These are phyloP conservation scores for Merluccius polli DNA, from an alignment of 2,797 vertebrate genomes.

Conservation along the genomic window DNA sequence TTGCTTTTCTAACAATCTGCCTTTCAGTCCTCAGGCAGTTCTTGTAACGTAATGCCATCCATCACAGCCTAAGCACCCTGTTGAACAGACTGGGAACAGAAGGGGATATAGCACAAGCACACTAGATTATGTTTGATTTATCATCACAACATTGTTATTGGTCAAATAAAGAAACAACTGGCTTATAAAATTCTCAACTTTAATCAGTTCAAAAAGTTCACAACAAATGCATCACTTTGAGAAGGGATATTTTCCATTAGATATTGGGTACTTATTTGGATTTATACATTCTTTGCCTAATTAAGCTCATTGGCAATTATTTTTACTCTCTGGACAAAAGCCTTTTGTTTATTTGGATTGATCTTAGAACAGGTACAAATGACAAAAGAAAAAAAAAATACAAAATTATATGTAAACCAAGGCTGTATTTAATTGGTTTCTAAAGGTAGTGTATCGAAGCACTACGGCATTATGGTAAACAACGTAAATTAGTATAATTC, in stretches of 20 bases:
- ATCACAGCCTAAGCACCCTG: no score
- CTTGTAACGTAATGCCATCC: no score
- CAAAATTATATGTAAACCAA: constrained; percentile 96
- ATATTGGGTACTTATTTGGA: constrained; percentile 65
- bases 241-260: constrained; percentile 66
- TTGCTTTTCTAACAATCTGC: no score
- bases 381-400: constrained; percentile 65
- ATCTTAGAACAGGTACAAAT: constrained; percentile 66
- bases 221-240: constrained; percentile 78
- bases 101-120: background rate
- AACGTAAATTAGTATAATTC: constrained; percentile 98
- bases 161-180: background rate
- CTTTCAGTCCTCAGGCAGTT: no score
- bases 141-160: background rate
- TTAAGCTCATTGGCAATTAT: constrained; percentile 64
- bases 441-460: constrained; percentile 93
- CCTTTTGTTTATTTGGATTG: constrained; percentile 65
- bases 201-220: constrained; percentile 83
- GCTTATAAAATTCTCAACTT: constrained; percentile 80
- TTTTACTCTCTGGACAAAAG: constrained; percentile 59
- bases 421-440: constrained; percentile 80
- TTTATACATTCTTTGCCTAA: constrained; percentile 75
- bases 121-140: background rate
- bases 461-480: constrained; percentile 95
- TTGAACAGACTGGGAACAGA: background rate